Percentiles rank a stretch among this genome's conserved stretches.
These are phyloP conservation scores for Pagrus major DNA, from an alignment of 2,113 vertebrate genomes.

Conservation along the genomic window DNA sequence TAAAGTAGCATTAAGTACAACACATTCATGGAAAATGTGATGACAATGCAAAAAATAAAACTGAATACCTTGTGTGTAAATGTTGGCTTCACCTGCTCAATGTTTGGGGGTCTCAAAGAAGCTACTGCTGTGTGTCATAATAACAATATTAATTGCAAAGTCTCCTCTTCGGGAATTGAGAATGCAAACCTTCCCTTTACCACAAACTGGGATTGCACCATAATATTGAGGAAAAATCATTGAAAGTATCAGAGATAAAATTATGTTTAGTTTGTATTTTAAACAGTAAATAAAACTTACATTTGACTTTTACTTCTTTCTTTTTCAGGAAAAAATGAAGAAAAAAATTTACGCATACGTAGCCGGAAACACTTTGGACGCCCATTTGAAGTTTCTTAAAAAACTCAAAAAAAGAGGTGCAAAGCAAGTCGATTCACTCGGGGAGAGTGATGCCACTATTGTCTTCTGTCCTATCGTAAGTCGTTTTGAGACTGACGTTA, in stretches of 20 bases:
- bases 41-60: too few relatives aligned
- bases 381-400: neutral
- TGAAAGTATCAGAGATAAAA: neutral
- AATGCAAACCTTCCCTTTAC: too few relatives aligned
- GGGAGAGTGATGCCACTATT: neutral
- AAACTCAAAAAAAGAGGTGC: constrained; percentile 6
- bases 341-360: neutral
- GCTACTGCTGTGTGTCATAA: neutral
- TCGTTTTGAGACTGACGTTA: constrained; percentile 62
- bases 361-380: neutral
- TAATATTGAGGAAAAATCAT: neutral
- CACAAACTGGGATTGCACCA: too few relatives aligned
- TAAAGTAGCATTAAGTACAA: too few relatives aligned
- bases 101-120: too few relatives aligned
- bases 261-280: neutral
- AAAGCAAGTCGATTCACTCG: fast-evolving
- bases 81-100: neutral
- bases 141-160: neutral
- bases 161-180: too few relatives aligned
- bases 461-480: constrained; percentile 69
- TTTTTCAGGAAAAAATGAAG: constrained; percentile 45
- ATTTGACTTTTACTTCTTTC: neutral
- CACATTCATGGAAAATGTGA: too few relatives aligned
- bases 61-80: neutral
- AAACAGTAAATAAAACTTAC: fast-evolving